Percentiles rank a stretch among this genome's conserved stretches.
These are phyloP conservation scores for Epinephelus moara DNA, from an alignment of 2,113 vertebrate species.

Conservation along the genomic window DNA sequence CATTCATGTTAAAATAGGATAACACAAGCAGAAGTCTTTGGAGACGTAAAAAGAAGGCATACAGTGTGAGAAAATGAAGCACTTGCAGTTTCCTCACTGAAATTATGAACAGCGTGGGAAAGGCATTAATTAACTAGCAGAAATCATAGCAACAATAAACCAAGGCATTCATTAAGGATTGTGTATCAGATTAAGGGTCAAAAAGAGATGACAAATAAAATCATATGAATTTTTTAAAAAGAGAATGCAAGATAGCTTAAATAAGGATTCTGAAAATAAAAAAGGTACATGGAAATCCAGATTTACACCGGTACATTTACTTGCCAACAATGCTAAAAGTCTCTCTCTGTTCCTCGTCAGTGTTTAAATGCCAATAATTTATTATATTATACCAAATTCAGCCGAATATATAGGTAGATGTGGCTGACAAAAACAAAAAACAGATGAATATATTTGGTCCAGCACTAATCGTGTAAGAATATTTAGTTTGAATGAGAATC, in stretches of 20 bases:
- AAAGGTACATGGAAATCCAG: background rate
- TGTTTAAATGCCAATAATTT: background rate
- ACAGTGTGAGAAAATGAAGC: conserved; percentile 37
- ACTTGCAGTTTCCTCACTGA: conserved; percentile 16
- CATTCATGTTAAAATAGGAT: conserved; percentile 57
- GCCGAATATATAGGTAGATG: background rate
- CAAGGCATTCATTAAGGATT: background rate
- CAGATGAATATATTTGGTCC: conserved; percentile 33
- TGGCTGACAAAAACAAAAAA: conserved; percentile 1
- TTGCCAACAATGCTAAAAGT: background rate
- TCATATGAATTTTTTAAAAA: background rate
- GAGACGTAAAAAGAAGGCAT: conserved; percentile 46
- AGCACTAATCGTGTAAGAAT: background rate
- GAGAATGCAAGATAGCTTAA: background rate
- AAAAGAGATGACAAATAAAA: background rate
- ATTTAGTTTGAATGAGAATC: background rate
- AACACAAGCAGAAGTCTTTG: conserved; percentile 25
- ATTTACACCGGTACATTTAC: conserved; percentile 12
- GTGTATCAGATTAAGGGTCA: background rate
- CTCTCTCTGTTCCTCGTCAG: background rate
- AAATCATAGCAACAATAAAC: background rate
- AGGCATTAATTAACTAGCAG: background rate
- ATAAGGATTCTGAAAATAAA: background rate
- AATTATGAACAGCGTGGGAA: background rate
- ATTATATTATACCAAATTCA: background rate